phyloP scores from a whole-genome alignment of 2,888 invertebrate genomes.

The Parasteatoda lunata region DNA sequence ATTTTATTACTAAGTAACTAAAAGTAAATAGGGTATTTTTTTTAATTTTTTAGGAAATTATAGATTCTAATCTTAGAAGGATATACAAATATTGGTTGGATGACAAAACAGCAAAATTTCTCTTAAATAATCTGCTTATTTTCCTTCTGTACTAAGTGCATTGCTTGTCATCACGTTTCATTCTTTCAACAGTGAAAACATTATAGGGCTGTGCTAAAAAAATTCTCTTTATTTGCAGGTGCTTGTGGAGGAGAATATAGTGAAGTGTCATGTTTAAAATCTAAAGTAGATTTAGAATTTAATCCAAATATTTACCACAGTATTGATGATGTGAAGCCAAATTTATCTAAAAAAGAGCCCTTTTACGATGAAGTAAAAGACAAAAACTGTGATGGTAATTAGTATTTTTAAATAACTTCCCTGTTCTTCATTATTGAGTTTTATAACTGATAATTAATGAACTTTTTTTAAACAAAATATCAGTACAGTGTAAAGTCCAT shows the following conservation, averaged over 20 bases:
- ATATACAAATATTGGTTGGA: too few relatives aligned
- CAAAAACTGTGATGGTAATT: conserved; percentile 61
- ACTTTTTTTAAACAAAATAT: too few relatives aligned
- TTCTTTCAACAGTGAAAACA: neutral
- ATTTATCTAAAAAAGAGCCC: conserved; percentile 76
- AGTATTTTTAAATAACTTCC: neutral
- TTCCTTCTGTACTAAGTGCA: neutral
- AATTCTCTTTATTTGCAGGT: conserved; percentile 23
- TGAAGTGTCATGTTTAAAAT: conserved; percentile 49
- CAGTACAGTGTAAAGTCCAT: too few relatives aligned
- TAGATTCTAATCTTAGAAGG: too few relatives aligned
- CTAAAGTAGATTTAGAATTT: conserved; percentile 63
- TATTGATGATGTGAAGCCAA: conserved; percentile 79
- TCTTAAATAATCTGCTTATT: neutral
- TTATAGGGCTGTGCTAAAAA: neutral
- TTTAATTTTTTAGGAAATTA: too few relatives aligned
- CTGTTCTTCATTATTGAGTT: neutral
- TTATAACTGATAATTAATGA: neutral
- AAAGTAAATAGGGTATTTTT: too few relatives aligned
- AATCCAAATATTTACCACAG: conserved; percentile 82
- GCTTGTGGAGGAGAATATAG: conserved; percentile 56
- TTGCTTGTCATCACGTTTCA: neutral
- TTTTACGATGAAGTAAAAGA: conserved; percentile 71
- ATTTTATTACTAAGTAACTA: too few relatives aligned
- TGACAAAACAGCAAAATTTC: too few relatives aligned